Evolutionary conservation across 2,113 vertebrate genomes (phyloP).

Genomic region (Ceyx melanurus): DNA sequence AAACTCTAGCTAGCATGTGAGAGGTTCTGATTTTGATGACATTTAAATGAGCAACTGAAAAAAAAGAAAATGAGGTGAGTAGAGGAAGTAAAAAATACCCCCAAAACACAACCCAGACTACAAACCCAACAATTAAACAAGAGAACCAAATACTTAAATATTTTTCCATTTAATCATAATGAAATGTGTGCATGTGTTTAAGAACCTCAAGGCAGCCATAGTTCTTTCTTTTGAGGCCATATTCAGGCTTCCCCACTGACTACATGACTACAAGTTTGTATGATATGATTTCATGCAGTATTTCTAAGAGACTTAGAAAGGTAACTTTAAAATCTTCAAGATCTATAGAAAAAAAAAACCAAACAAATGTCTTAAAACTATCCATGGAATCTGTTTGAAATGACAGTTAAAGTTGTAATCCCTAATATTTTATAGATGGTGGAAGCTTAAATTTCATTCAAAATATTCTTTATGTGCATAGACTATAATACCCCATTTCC

Average conservation of each 20-base stretch:
- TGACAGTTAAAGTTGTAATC: not conserved
- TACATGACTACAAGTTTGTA: too few species aligned
- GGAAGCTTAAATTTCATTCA: not conserved
- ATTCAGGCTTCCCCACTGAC: not conserved
- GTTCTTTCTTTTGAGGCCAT: not conserved
- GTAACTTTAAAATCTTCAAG: not conserved
- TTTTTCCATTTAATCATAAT: not conserved
- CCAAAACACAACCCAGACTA: not conserved
- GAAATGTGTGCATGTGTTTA: fast-evolving
- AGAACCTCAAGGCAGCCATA: not conserved
- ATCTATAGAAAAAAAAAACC: not conserved
- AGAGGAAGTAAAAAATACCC: not conserved
- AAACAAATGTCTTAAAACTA: not conserved
- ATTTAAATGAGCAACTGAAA: not conserved
- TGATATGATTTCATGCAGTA: not conserved
- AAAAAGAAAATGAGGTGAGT: not conserved
- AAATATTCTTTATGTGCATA: not conserved
- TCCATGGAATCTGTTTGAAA: not conserved
- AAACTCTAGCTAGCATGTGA: not conserved
- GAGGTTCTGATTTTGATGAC: not conserved
- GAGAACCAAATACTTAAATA: not conserved
- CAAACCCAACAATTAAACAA: not conserved
- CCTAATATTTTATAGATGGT: not conserved
- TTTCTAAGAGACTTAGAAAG: not conserved
- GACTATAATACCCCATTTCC: not conserved